Conservation (phyloP, 2,113 vertebrate genomes). For the Bufo gargarizans region DNA sequence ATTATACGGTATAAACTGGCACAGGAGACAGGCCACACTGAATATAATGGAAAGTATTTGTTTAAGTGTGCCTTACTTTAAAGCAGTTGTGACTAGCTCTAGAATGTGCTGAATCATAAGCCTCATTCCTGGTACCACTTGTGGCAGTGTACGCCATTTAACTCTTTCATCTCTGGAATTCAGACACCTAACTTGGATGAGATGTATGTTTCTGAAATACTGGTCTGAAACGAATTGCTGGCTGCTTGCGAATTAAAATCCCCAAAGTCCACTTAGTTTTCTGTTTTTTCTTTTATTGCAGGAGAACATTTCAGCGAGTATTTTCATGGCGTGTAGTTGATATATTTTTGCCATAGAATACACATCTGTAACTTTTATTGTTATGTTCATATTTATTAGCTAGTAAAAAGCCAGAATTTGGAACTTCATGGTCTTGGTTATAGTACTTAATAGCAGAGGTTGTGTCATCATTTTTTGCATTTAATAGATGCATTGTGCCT, state of each 20-base stretch:
- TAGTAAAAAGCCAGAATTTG: not conserved
- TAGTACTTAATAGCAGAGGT: not conserved
- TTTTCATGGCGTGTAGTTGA: not conserved
- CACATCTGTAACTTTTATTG: not conserved
- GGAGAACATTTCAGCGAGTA: not conserved
- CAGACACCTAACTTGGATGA: not conserved
- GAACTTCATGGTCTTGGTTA: not conserved
- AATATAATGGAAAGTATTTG: not conserved
- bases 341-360: not conserved
- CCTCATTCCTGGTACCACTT: not conserved
- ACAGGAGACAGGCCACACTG: not conserved
- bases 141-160: not conserved
- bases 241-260: not conserved
- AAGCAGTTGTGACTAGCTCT: not conserved
- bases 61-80: not conserved
- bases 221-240: not conserved
- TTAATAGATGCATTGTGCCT: not conserved
- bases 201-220: not conserved
- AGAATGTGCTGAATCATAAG: constrained; percentile 27
- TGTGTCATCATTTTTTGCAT: not conserved
- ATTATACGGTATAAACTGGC: not conserved
- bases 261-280: not conserved
- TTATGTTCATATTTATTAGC: not conserved
- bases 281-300: not conserved
- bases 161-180: not conserved